These are phyloP conservation scores for Apodemus speciosus DNA, from an alignment of 2,113 vertebrate genomes.

Conservation along the genomic window DNA sequence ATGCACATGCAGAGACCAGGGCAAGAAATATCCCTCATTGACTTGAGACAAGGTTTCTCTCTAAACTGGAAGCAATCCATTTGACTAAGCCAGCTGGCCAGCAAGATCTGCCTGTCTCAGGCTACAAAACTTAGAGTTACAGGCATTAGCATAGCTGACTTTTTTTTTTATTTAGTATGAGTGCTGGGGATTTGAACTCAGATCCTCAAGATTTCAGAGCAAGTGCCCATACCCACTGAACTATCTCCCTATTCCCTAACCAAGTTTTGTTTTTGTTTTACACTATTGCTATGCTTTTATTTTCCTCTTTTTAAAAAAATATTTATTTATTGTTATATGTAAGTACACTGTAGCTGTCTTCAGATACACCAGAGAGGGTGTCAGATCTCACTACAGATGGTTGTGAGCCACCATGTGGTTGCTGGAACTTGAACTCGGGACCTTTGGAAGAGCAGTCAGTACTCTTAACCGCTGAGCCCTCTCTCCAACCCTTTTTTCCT, in stretches of 20 bases:
- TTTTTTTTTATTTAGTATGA: neutral
- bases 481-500: neutral
- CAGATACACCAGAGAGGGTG: too few species aligned
- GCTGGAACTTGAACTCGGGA: too few species aligned
- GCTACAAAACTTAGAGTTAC: neutral
- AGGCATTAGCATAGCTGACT: neutral
- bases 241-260: neutral
- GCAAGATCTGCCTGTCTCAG: neutral
- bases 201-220: neutral
- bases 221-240: neutral
- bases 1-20: neutral
- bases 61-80: neutral
- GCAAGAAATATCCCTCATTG: neutral
- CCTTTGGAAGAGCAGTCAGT: too few species aligned
- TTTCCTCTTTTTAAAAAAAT: neutral
- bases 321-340: too few species aligned
- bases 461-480: too few species aligned
- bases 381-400: too few species aligned
- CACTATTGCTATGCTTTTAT: neutral
- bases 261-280: neutral
- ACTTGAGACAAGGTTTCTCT: neutral
- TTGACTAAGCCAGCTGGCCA: neutral
- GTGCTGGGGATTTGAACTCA: neutral
- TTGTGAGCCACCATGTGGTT: too few species aligned
- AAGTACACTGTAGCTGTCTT: too few species aligned